Conservation (phyloP, 1,140 invertebrate genomes). For the Panonychus citri region DNA sequence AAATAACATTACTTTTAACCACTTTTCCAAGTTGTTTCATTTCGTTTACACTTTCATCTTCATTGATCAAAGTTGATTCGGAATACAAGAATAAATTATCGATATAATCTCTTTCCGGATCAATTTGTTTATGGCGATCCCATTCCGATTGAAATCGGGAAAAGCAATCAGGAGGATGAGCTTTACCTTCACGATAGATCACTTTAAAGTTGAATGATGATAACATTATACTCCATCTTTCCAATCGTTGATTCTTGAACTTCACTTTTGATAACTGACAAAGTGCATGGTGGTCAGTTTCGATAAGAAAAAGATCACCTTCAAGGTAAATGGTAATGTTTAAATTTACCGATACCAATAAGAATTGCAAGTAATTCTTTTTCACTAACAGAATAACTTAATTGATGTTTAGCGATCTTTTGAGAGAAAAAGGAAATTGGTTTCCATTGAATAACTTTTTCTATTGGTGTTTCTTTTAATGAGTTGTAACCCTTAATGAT, state of each 20-base stretch:
- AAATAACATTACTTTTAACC: not conserved
- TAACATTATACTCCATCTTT: conserved; percentile 13
- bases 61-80: not conserved
- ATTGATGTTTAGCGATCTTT: not conserved
- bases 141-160: not conserved
- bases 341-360: not conserved
- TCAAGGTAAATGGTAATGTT: not conserved
- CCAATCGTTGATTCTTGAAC: not conserved
- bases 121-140: not conserved
- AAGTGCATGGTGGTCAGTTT: not conserved
- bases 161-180: not conserved
- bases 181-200: conserved; percentile 18
- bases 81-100: too few relatives aligned
- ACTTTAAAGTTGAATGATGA: conserved; percentile 26
- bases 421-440: not conserved
- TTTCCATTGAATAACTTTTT: not conserved
- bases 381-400: not conserved
- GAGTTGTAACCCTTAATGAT: not conserved
- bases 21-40: not conserved
- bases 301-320: not conserved
- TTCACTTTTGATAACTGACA: not conserved
- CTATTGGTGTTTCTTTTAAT: not conserved
- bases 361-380: not conserved
- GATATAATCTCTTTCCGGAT: not conserved
- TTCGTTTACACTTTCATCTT: not conserved